Conservation (phyloP, 2,113 vertebrate genomes). For the Mugil cephalus region DNA sequence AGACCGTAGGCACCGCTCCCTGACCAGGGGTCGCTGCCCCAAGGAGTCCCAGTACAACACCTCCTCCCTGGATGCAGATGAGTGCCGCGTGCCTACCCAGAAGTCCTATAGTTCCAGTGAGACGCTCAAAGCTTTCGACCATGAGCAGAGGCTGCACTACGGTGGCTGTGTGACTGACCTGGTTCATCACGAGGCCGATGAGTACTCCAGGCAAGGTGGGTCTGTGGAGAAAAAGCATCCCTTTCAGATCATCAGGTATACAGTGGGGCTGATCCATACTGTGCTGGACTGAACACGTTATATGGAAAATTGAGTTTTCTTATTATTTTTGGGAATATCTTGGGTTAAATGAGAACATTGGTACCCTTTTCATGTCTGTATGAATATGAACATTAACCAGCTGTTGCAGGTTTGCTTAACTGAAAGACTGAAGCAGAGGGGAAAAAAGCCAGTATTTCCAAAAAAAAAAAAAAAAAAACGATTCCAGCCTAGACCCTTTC, state of each 20-base stretch:
- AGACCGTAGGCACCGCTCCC: constrained; percentile 92
- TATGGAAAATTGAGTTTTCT: background rate
- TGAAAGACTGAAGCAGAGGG: no score
- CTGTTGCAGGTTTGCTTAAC: background rate
- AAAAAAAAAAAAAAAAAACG: no score
- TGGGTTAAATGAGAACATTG: background rate
- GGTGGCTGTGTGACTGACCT: constrained; percentile 93
- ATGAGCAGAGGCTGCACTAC: constrained; percentile 94
- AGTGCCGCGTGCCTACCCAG: constrained; percentile 95
- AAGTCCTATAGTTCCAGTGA: constrained; percentile 98
- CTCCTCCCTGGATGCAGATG: constrained; percentile 92
- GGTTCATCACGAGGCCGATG: constrained; percentile 95
- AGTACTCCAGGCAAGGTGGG: constrained; percentile 95
- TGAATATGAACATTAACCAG: background rate
- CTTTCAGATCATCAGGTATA: background rate
- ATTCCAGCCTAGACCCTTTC: no score
- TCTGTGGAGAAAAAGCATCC: constrained; percentile 25
- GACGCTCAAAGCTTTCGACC: constrained; percentile 96
- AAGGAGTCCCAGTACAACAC: constrained; percentile 94
- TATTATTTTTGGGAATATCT: background rate
- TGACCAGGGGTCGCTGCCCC: constrained; percentile 90
- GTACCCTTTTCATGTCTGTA: background rate
- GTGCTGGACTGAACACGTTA: constrained; percentile 28
- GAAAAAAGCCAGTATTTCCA: no score
- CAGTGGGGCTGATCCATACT: background rate